Base-by-base conservation (phyloP, 2,888 invertebrate genomes). In the Pollenia angustigena region DNA sequence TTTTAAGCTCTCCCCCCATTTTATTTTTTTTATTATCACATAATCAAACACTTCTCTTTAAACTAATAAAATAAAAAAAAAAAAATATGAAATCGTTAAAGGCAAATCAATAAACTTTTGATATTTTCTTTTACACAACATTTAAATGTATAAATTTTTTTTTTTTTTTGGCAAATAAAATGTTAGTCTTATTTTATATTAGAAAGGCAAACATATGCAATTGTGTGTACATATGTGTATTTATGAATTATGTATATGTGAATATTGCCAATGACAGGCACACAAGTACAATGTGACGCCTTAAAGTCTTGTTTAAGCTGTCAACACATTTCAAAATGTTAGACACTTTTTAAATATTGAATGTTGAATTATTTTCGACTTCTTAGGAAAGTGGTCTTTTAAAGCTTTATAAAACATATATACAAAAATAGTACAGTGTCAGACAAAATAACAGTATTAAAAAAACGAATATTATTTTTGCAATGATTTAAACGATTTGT, bases 251-350 rank as follows among this genome's bases (percentile, higher is more conserved):
- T 18, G 23, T 23, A 32, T 32, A 6, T 32, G 32, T 32, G 32
- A 32, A 32, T 32, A 6, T 32, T 32, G 4, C 4, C 6, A 32
- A 32, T 32, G 32, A 69, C 56, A 52, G 6, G n/a, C 50, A 60
- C 42, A 62, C 6, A 64, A 16, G 2, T 42, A 66, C 0, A 64
- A 76, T 54, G 23, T n/a, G 81, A 52, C 81, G 75, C 44, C 60
- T 52, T 66, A 66, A 58, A 81, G 74, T 81, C 74, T 58, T 74
- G 74, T 74, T 81, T 52, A 68, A 75, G 10, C 46, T 82, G 81
- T 82, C 81, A 75, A 82, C 75, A 82, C 52, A 60, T 60, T 75
- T 75, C 42, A 68, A 74, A 60, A 46, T 60, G 50, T 60, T 75
- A 68, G 68, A 69, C 75, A 75, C 16, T 69, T 75, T 68, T 50